phyloP scores from a whole-genome alignment of 1,140 invertebrate genomes.

The Phocides pigmalion region DNA sequence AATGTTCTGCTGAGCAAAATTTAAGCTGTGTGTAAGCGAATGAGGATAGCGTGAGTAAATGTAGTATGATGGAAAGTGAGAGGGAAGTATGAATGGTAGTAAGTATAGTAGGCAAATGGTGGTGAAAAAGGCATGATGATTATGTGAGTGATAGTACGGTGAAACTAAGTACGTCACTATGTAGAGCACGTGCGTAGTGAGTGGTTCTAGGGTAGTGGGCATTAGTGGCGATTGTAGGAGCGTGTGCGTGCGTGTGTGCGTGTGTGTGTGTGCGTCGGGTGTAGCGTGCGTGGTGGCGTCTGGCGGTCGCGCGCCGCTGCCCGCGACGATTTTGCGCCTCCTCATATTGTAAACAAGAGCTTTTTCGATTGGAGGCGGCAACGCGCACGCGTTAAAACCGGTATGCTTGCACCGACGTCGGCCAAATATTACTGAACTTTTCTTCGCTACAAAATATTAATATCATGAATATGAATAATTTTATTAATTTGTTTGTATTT shows the following conservation, averaged over 20 bases:
- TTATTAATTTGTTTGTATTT: too few species aligned
- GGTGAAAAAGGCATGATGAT: background rate
- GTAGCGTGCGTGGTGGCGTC: conserved; percentile 39
- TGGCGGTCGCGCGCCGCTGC: conserved; percentile 46
- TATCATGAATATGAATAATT: background rate
- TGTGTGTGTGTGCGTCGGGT: conserved; percentile 7
- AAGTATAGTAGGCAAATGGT: background rate
- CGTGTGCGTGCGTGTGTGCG: conserved; percentile 12
- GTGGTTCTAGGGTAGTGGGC: background rate
- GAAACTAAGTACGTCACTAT: background rate
- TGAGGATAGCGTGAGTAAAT: conserved; percentile 18
- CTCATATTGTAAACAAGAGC: conserved; percentile 77
- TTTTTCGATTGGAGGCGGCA: conserved; percentile 73
- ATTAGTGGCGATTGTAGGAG: conserved; percentile 27
- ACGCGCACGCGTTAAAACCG: conserved; percentile 58
- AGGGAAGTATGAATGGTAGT: conserved; percentile 19
- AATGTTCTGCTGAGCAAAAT: too few species aligned
- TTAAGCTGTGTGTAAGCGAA: background rate
- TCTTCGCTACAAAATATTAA: background rate
- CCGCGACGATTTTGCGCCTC: conserved; percentile 62
- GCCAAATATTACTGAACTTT: background rate
- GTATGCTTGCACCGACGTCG: conserved; percentile 54
- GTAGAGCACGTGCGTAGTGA: background rate
- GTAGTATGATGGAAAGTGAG: conserved; percentile 2
- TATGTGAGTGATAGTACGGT: background rate